Evolutionary conservation across 2,888 invertebrate genomes (phyloP).

Genomic region (Odontothrips loti): DNA sequence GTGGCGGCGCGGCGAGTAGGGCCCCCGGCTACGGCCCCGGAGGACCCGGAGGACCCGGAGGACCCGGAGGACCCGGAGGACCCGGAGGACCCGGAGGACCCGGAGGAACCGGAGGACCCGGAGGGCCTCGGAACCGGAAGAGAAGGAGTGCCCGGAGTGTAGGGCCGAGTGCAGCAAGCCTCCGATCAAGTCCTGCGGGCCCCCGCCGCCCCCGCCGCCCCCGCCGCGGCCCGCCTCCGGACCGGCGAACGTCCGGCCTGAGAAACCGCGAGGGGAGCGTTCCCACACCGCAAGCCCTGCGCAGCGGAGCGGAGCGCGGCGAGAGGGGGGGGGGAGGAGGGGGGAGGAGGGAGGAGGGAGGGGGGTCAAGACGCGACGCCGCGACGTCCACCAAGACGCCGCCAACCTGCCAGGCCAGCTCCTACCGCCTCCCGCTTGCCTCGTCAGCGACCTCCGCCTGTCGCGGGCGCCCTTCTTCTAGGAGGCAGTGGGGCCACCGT

Average conservation of each 20-base stretch:
- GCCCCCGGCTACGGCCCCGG: no score
- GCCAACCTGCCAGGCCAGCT: neutral
- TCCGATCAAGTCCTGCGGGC: slow-evolving; percentile 6
- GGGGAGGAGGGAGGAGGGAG: neutral
- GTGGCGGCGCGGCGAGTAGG: neutral
- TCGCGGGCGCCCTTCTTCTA: neutral
- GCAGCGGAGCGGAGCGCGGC: neutral
- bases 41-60: neutral
- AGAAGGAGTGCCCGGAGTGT: neutral
- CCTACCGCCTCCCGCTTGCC: neutral
- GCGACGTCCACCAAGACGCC: neutral
- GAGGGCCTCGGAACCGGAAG: neutral
- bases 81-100: no score
- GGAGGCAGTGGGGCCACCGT: neutral
- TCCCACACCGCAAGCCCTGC: slow-evolving; percentile 23
- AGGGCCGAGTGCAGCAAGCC: neutral
- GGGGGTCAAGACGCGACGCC: neutral
- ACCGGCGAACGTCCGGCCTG: slow-evolving; percentile 22
- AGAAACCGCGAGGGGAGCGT: slow-evolving; percentile 25
- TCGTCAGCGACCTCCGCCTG: neutral
- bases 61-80: neutral
- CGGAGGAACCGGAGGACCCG: no score
- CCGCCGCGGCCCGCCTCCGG: neutral
- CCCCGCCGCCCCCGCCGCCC: neutral
- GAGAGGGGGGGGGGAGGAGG: neutral